phyloP scores from a whole-genome alignment of 2,113 vertebrate species.

The Hassar affinis region DNA sequence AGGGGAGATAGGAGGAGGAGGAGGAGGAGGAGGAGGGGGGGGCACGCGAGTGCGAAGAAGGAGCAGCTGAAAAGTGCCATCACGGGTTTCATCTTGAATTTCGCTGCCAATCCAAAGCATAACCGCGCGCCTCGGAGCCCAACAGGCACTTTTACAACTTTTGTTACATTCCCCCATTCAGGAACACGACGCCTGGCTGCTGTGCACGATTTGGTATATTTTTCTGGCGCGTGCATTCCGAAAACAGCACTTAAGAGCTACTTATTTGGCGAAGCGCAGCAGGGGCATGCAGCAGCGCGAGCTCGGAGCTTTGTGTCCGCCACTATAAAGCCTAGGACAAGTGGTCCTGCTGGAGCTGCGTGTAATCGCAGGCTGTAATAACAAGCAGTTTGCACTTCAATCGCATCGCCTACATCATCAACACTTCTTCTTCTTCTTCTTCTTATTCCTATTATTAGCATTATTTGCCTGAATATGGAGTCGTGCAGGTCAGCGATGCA shows the following conservation, averaged over 20 bases:
- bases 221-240: not conserved
- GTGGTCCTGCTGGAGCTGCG: conserved; percentile 49
- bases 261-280: conserved; percentile 53
- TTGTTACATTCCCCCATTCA: conserved; percentile 22
- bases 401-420: not conserved
- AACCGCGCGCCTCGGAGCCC: not conserved
- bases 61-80: conserved; percentile 71
- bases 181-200: not conserved
- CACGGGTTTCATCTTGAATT: conserved; percentile 75
- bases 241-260: conserved; percentile 42
- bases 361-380: conserved; percentile 26
- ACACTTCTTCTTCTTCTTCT: too few relatives aligned
- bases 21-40: conserved; percentile 59
- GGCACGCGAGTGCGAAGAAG: conserved; percentile 66
- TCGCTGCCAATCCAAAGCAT: conserved; percentile 60
- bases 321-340: conserved; percentile 64
- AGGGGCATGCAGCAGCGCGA: conserved; percentile 34
- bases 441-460: too few relatives aligned
- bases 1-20: conserved; percentile 65
- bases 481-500: not conserved
- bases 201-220: too few relatives aligned
- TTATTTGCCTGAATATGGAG: not conserved
- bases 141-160: conserved; percentile 27
- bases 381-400: conserved; percentile 19
- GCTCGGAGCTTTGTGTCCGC: conserved; percentile 29